Conservation (phyloP, 2,888 invertebrate species). For the Anorthoa munda region DNA sequence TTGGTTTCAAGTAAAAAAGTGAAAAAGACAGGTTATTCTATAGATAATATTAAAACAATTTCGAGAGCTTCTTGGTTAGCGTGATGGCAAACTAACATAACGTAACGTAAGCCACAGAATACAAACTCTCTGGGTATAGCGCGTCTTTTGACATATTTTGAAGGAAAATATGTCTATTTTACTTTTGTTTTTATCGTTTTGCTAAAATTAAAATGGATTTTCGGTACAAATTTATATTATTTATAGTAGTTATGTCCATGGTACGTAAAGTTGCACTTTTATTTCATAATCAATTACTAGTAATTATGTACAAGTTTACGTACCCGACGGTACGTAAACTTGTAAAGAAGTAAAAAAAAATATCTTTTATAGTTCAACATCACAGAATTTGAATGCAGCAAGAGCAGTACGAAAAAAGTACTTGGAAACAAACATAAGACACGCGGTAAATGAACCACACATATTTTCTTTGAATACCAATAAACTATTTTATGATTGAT, state of each 20-base stretch:
- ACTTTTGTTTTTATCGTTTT: constrained; percentile 25
- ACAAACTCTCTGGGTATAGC: too few relatives aligned
- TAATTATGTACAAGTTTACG: accelerated
- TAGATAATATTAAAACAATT: background rate
- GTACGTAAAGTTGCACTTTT: constrained; percentile 30
- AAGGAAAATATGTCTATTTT: constrained; percentile 18
- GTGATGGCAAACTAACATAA: background rate
- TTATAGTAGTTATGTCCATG: constrained; percentile 36
- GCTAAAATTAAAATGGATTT: constrained; percentile 38
- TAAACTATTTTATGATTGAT: background rate
- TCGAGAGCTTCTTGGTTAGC: background rate
- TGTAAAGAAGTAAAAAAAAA: background rate
- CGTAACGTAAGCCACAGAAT: background rate
- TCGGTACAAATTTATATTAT: constrained; percentile 37
- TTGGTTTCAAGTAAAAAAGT: too few relatives aligned
- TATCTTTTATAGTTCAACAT: constrained; percentile 51
- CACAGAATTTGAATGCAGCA: constrained; percentile 56
- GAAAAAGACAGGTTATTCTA: too few relatives aligned
- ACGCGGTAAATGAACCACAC: constrained; percentile 20
- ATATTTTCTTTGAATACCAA: background rate
- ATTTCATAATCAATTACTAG: background rate
- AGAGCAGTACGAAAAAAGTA: constrained; percentile 31
- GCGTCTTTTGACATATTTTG: constrained; percentile 39
- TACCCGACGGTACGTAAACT: background rate
- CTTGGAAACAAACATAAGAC: constrained; percentile 6